Evolutionary conservation across 2,113 vertebrate genomes (phyloP), one percentile per base, ranked within the genome.

Genomic region (Proterorhinus semilunaris): DNA sequence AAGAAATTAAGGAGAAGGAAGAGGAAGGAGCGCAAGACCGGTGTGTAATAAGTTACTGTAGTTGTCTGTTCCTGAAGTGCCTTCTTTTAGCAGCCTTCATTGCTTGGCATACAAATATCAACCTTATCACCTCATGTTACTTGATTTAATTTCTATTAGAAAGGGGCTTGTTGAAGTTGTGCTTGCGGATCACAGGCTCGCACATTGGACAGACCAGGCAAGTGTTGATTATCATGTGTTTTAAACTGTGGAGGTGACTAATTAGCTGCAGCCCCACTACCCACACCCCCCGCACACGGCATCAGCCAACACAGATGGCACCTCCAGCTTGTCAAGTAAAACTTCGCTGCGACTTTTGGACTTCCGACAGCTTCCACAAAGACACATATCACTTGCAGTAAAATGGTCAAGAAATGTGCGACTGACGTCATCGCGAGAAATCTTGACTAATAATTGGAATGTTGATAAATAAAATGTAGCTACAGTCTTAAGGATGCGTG

Each of bases 141-240:
- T 27, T 27, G 27, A 2, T 36, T 3, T 36, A 36, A 17, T 27
- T 15, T 46, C 9, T 12, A 6, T 64, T 1, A 36, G 11, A 5
- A 7, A 8, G 27, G 5, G 66, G 21, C 27, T 36, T 48, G 15
- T 0, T 4, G 11, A 27, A 67, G 16, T 4, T 72, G 10, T 54
- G n/a, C 48, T 7, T 52, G 54, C 15, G 16, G 44, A 8, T 21
- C 16, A 15, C 36, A 11, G 4, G 43, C 36, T 63, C 16, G 59
- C 43, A 50, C 8, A 53, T 61, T n/a, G 6, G 63, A 44, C 9
- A 17, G 12, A 59, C 1, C 6, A 57, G 2, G 2, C 15, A 72
- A 68, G 55, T 80, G 65, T 72, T 72, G 74, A 81, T 79, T 77
- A 12, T 13, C 27, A 16, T 68, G 67, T 48, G 62, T 52, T 78